Percentiles rank a stretch among this genome's conserved stretches.
Conservation (phyloP, 2,113 vertebrate species). For the Recurvirostra avosetta region DNA sequence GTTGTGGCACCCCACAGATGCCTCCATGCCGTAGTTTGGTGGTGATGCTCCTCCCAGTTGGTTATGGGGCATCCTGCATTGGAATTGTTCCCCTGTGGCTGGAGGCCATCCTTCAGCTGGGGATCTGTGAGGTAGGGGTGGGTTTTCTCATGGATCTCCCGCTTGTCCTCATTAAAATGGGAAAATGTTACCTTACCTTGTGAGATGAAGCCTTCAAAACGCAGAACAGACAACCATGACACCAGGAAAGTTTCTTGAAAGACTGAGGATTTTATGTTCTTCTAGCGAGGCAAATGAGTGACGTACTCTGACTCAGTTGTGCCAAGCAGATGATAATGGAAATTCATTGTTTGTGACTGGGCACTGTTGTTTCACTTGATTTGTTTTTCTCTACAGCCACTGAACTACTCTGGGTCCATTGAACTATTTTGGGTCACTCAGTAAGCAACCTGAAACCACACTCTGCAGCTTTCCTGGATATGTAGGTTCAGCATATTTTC, state of each 20-base stretch:
- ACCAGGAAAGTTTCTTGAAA: background rate
- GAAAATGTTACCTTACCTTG: background rate
- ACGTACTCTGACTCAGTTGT: background rate
- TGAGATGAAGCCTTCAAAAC: background rate
- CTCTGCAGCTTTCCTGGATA: background rate
- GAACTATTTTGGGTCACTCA: background rate
- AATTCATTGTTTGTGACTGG: background rate
- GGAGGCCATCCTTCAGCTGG: background rate
- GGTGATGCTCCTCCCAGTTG: background rate
- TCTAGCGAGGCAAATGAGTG: background rate
- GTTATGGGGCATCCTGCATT: background rate
- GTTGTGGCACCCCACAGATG: background rate
- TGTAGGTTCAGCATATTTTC: background rate
- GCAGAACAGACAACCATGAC: background rate
- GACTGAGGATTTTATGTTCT: background rate
- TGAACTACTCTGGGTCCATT: background rate
- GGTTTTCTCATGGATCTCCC: background rate
- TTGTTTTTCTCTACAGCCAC: background rate
- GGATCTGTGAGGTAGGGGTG: background rate
- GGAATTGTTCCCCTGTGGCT: background rate
- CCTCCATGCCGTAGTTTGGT: fast-evolving
- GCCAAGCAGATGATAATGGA: background rate
- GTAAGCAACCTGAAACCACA: background rate
- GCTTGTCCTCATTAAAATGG: background rate
- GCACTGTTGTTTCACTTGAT: background rate